phyloP scores from a whole-genome alignment of 23 tunicate genomes.

The Ascidia mentula region DNA sequence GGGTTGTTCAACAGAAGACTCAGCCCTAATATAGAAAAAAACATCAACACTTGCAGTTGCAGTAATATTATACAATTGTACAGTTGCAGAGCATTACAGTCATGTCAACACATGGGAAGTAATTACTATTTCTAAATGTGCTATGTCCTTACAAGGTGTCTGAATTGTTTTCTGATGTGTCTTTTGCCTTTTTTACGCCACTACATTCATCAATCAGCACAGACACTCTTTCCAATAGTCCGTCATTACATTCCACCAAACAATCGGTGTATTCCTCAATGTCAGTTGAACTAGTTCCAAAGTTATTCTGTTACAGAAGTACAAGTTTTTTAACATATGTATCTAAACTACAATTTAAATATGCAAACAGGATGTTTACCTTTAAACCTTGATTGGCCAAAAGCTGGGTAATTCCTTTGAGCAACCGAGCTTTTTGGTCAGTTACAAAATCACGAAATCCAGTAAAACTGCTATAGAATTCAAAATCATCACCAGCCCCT shows the following conservation, averaged over 20 bases:
- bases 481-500: conserved; percentile 81
- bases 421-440: conserved; percentile 39
- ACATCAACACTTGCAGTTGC: background rate
- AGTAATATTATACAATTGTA: background rate
- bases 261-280: conserved; percentile 75
- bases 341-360: background rate
- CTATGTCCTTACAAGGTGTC: background rate
- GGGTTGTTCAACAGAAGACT: background rate
- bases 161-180: background rate
- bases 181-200: background rate
- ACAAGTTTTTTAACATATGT: background rate
- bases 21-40: background rate
- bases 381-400: conserved; percentile 68
- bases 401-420: conserved; percentile 29
- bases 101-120: background rate
- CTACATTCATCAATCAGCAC: conserved; percentile 48
- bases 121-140: background rate
- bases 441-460: conserved; percentile 71
- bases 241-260: conserved; percentile 87
- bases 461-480: conserved; percentile 71
- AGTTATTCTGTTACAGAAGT: conserved; percentile 24
- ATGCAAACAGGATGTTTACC: background rate
- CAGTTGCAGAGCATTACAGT: no score
- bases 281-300: conserved; percentile 30
- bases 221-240: conserved; percentile 62